Percentiles rank a stretch among this genome's conserved stretches.
These are phyloP conservation scores for Valencia hispanica DNA, from an alignment of 2,797 vertebrate genomes.

Conservation along the genomic window DNA sequence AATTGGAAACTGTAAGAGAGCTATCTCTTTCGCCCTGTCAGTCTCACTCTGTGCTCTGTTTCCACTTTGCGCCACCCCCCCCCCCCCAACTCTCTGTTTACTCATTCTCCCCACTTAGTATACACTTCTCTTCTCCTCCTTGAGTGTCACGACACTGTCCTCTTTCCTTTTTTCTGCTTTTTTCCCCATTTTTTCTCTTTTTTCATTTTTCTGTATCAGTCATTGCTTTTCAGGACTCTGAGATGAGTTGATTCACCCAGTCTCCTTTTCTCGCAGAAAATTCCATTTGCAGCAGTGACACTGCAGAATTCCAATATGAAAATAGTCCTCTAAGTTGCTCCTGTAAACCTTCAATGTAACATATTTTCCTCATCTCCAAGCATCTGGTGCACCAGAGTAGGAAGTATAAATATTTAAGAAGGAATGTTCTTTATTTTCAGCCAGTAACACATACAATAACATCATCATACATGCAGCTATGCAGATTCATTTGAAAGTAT, in stretches of 20 bases:
- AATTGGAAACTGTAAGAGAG: conserved; percentile 81
- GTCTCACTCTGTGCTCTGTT: conserved; percentile 20
- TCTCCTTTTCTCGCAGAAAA: conserved; percentile 58
- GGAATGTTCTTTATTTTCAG: conserved; percentile 16
- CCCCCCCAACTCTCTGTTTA: conserved; percentile 46
- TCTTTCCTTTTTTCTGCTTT: conserved; percentile 11
- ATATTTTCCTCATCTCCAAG: conserved; percentile 76
- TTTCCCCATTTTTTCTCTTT: not conserved
- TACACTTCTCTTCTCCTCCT: conserved; percentile 44
- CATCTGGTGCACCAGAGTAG: conserved; percentile 62
- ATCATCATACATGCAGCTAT: conserved; percentile 12
- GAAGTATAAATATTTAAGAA: conserved; percentile 68
- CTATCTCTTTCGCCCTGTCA: conserved; percentile 63
- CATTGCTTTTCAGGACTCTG: conserved; percentile 57
- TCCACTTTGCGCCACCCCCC: conserved; percentile 36
- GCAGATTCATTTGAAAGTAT: conserved; percentile 36
- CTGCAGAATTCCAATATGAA: conserved; percentile 77
- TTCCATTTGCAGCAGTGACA: conserved; percentile 71
- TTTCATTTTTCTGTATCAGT: conserved; percentile 58
- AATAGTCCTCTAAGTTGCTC: conserved; percentile 59
- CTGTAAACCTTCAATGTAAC: conserved; percentile 77
- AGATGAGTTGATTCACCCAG: conserved; percentile 71
- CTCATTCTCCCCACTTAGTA: conserved; percentile 48
- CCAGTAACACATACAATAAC: conserved; percentile 3
- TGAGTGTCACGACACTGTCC: conserved; percentile 29